Evolutionary conservation across 2,797 vertebrate genomes (phyloP).

Genomic region (Phrynocephalus guinanensis): DNA sequence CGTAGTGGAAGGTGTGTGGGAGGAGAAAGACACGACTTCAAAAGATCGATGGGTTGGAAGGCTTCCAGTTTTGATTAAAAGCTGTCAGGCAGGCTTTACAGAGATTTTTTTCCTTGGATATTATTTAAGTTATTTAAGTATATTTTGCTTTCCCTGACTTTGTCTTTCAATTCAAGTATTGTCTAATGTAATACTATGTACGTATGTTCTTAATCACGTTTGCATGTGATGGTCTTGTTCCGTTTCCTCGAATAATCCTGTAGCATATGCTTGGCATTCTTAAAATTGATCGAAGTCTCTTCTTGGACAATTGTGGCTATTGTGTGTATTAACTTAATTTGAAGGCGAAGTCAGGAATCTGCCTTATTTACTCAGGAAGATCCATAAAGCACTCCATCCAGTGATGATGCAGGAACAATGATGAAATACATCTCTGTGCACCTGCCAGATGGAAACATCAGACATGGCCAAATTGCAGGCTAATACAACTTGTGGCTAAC

Average conservation of each 20-base stretch:
- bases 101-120: constrained; percentile 11
- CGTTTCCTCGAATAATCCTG: neutral
- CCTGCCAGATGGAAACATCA: neutral
- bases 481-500: neutral
- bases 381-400: neutral
- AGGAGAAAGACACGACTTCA: constrained; percentile 1
- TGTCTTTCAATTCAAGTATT: neutral
- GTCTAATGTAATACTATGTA: neutral
- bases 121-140: neutral
- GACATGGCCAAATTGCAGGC: neutral
- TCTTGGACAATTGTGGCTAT: neutral
- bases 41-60: constrained; percentile 12
- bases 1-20: neutral
- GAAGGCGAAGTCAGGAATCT: neutral
- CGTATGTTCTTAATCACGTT: neutral
- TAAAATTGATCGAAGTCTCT: neutral
- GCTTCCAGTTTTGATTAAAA: constrained; percentile 18
- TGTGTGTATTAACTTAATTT: neutral
- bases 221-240: constrained; percentile 1
- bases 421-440: neutral
- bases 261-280: rapidly evolving
- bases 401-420: neutral
- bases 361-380: neutral
- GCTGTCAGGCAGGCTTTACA: constrained; percentile 24
- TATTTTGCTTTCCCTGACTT: neutral